A percentile compares a stretch with the other conserved stretches of the same genome.
Conservation (phyloP, 2,888 invertebrate genomes). For the Brenthis daphne region DNA sequence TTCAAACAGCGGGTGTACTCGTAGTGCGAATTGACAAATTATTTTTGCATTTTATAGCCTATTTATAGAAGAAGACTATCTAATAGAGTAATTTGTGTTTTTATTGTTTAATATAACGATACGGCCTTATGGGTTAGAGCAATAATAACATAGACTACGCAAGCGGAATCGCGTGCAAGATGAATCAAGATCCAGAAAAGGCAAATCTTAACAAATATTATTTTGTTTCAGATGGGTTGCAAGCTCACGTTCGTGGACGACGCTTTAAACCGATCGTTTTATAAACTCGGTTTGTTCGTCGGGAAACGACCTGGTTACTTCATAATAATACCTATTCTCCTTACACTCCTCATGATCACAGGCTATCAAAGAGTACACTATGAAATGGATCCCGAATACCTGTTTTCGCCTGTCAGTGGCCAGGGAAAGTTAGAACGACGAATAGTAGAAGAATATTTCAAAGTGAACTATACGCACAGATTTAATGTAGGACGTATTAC, state of each 20-base stretch:
- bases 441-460: slow-evolving; percentile 91
- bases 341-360: slow-evolving; percentile 91
- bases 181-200: too few species aligned
- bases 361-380: slow-evolving; percentile 93
- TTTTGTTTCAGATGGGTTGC: slow-evolving; percentile 86
- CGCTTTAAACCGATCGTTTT: slow-evolving; percentile 89
- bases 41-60: too few species aligned
- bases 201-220: slow-evolving; percentile 8
- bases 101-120: too few species aligned
- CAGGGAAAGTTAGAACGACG: slow-evolving; percentile 91
- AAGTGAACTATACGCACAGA: slow-evolving; percentile 92
- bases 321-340: slow-evolving; percentile 91
- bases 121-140: too few species aligned
- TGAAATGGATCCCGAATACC: slow-evolving; percentile 96
- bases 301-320: slow-evolving; percentile 94
- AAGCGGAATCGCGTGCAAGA: too few species aligned
- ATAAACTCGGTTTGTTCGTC: slow-evolving; percentile 89
- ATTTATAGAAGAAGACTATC: too few species aligned
- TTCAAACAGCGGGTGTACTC: too few species aligned
- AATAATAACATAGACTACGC: too few species aligned
- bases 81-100: too few species aligned
- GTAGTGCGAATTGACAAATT: too few species aligned
- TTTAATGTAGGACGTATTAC: slow-evolving; percentile 95
- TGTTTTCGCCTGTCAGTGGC: slow-evolving; percentile 94
- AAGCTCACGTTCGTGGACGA: slow-evolving; percentile 90